Conservation (phyloP, 1,140 invertebrate genomes). For the Leptinotarsa defecta region DNA sequence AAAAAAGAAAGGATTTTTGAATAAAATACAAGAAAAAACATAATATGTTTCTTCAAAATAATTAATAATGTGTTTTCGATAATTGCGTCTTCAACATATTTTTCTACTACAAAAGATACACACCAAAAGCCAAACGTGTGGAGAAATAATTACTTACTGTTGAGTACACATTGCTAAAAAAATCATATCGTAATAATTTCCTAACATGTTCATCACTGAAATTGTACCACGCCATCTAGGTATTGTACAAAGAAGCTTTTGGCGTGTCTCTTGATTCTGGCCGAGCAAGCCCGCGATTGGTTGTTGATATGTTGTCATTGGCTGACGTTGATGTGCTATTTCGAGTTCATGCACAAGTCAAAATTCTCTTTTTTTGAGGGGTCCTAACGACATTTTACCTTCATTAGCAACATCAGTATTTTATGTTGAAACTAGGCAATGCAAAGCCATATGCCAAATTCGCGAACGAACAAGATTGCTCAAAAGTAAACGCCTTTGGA, state of each 20-base stretch:
- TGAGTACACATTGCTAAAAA: conserved; percentile 15
- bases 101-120: conserved; percentile 15
- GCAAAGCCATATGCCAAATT: conserved; percentile 41
- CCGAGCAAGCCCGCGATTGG: conserved; percentile 30
- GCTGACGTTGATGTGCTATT: not conserved
- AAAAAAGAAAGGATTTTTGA: too few species aligned
- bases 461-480: conserved; percentile 24
- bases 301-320: conserved; percentile 47
- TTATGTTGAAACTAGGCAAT: conserved; percentile 30
- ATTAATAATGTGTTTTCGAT: not conserved
- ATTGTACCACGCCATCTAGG: conserved; percentile 17
- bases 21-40: too few species aligned
- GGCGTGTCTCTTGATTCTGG: conserved; percentile 30
- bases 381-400: too few species aligned
- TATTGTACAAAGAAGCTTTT: conserved; percentile 21
- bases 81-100: not conserved
- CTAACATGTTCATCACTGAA: conserved; percentile 23
- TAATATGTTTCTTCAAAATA: too few species aligned
- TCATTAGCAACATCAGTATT: conserved; percentile 1
- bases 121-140: conserved; percentile 25
- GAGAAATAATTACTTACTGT: conserved; percentile 6
- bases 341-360: too few species aligned
- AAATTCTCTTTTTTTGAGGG: too few species aligned
- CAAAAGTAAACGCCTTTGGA: too few species aligned
- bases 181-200: conserved; percentile 24